Base-by-base conservation (phyloP, 2,888 invertebrate genomes). In the Anthophora plumipes region DNA sequence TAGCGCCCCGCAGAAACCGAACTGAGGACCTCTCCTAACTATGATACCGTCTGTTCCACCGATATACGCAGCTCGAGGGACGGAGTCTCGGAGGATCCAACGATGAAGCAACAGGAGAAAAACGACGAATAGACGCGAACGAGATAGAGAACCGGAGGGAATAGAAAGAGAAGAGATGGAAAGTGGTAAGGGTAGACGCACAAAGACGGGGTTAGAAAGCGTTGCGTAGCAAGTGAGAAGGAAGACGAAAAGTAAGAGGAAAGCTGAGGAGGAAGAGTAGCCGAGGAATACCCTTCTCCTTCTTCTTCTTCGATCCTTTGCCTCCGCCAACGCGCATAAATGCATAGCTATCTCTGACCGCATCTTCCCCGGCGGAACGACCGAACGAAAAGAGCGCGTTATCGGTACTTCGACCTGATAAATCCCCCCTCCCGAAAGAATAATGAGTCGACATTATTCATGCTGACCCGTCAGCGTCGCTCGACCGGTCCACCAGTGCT, bases 371-470 rank as follows among this genome's bases (percentile, higher is more conserved):
- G 77, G 87, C 83, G 85, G 84, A 88, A 89, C 89, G 88, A 85
- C 77, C 85, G 89, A 89, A 89, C 89, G 90, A 90, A 89, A 90
- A 89, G 90, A 90, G 88, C 90, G 89, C 90, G 91, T 91, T 92
- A 91, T 92, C 92, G 89, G 90, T 86, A 80, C 84, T 55, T 85
- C 89, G 87, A 89, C 86, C 90, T 91, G 92, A 92, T 92, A 92
- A 92, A 92, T 91, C 89, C 91, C 82, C 78, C 31, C 82, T 77
- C 31, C 85, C 77, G 87, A 89, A 88, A 92, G 91, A 92, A 92
- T 92, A 92, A 92, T 91, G 92, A 91, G 90, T 86, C 83, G 87
- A 87, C 91, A 91, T 92, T 92, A 91, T 91, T 92, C 92, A 91
- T 90, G 89, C 80, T 85, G 85, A 85, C 86, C 87, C 88, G 88